These are phyloP conservation scores for Nasalis larvatus DNA, from an alignment of 2,113 vertebrate genomes.

Conservation along the genomic window DNA sequence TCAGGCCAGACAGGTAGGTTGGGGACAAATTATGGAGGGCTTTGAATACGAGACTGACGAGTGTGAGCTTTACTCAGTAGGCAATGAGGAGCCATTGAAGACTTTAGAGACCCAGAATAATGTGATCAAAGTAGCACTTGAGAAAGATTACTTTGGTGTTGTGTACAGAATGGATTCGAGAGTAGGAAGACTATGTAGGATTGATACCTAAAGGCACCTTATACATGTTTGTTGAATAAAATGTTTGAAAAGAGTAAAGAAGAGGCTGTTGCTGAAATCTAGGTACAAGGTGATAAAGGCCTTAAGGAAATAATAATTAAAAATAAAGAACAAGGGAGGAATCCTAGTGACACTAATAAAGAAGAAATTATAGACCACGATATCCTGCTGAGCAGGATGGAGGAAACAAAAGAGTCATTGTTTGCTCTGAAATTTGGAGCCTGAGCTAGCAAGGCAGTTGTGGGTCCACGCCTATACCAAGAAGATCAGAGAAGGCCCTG, in stretches of 20 bases:
- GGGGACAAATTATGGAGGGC: conserved; percentile 51
- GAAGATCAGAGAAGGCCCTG: not conserved
- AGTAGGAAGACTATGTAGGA: not conserved
- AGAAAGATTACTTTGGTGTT: conserved; percentile 60
- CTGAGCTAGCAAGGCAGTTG: not conserved
- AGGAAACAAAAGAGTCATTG: not conserved
- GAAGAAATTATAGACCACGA: not conserved
- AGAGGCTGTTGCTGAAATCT: not conserved
- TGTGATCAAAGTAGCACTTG: conserved; percentile 48
- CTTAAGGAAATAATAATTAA: not conserved
- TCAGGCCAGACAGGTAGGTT: conserved; percentile 47
- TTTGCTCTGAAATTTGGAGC: not conserved
- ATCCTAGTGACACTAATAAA: not conserved
- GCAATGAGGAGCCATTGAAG: conserved; percentile 53
- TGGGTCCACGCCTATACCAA: no score
- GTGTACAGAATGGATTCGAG: not conserved
- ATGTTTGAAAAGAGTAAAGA: conserved; percentile 39
- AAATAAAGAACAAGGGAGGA: not conserved
- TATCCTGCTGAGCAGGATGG: not conserved
- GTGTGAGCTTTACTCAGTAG: conserved; percentile 41
- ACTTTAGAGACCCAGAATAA: conserved; percentile 16
- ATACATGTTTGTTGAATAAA: conserved; percentile 50
- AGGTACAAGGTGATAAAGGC: not conserved
- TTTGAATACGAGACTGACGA: conserved; percentile 55
- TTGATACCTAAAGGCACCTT: conserved; percentile 4